phyloP scores from a whole-genome alignment of 2,888 invertebrate genomes.

The Oxycera nigricornis region DNA sequence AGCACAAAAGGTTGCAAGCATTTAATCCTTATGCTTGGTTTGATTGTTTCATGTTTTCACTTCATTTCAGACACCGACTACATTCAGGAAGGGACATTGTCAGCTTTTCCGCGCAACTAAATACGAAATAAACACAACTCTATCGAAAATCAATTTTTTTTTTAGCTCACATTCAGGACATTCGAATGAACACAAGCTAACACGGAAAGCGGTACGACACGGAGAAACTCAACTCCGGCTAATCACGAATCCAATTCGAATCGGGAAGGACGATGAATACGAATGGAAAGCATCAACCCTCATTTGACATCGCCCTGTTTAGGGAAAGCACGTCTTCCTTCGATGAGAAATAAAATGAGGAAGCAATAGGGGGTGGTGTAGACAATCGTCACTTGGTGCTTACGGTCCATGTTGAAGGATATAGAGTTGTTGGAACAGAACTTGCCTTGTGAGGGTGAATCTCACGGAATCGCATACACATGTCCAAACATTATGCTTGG shows the following conservation, averaged over 20 bases:
- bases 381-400: background rate
- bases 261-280: background rate
- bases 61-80: background rate
- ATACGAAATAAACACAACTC: too few species aligned
- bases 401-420: background rate
- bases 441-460: background rate
- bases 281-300: background rate
- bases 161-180: background rate
- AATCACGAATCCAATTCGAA: background rate
- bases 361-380: background rate
- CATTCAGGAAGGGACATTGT: too few species aligned
- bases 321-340: background rate
- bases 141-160: background rate
- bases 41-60: background rate
- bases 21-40: background rate
- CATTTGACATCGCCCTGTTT: background rate
- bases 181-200: background rate
- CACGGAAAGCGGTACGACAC: background rate
- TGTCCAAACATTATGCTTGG: background rate
- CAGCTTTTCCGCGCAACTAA: too few species aligned
- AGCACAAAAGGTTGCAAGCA: background rate
- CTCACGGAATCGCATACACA: background rate
- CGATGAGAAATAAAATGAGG: background rate
- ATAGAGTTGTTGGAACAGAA: background rate
- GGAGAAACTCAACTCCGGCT: background rate